Conservation (phyloP, 2,113 vertebrate genomes). For the Crypturellus undulatus region DNA sequence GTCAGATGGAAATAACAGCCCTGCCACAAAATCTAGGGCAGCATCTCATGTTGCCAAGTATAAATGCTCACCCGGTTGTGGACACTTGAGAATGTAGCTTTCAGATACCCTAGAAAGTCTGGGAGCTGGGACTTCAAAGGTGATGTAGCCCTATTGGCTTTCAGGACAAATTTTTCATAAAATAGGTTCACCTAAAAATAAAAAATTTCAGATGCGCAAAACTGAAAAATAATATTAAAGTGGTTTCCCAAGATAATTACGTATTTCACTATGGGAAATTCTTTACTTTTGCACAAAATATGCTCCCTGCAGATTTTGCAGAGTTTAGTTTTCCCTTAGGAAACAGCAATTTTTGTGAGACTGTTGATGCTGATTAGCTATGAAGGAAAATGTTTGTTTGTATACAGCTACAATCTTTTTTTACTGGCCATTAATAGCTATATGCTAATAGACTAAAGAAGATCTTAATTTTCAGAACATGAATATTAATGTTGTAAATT, state of each 20-base stretch:
- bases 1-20: not conserved
- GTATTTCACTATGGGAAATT: not conserved
- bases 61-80: not conserved
- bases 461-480: slow-evolving; percentile 10
- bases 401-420: slow-evolving; percentile 12
- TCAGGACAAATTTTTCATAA: not conserved
- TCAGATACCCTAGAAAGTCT: not conserved
- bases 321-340: not conserved
- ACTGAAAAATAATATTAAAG: not conserved
- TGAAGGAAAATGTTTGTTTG: not conserved
- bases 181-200: not conserved
- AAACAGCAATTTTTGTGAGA: not conserved
- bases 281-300: not conserved
- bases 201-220: not conserved
- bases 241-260: slow-evolving; percentile 24
- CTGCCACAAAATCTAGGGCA: slow-evolving; percentile 31
- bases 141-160: not conserved
- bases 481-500: slow-evolving; percentile 14
- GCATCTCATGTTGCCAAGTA: not conserved
- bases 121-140: slow-evolving; percentile 19
- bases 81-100: not conserved
- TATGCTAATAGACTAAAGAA: not conserved
- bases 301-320: not conserved
- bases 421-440: not conserved
- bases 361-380: not conserved